Conservation (phyloP, 2,113 vertebrate species). For the Calonectris borealis region DNA sequence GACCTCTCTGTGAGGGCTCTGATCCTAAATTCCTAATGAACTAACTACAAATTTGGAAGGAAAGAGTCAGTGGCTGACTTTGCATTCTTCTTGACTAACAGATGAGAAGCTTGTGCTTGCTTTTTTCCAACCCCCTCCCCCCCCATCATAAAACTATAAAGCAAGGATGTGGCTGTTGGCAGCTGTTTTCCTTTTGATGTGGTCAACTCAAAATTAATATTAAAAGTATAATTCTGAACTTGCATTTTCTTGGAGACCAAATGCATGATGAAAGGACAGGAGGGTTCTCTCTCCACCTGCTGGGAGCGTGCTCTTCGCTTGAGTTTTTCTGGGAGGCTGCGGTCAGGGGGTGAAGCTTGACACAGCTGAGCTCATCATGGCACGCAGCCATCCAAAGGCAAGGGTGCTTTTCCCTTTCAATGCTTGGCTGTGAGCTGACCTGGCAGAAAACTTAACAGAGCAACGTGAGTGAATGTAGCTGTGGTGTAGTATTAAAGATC, state of each 20-base stretch:
- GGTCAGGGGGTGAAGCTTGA: background rate
- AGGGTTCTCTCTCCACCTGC: slow-evolving; percentile 1
- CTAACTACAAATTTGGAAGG: background rate
- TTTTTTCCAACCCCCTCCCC: background rate
- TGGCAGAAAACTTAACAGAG: background rate
- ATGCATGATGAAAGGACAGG: background rate
- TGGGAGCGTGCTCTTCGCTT: background rate
- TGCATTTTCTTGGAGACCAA: background rate
- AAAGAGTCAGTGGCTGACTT: background rate
- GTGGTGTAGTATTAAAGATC: background rate
- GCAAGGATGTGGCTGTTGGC: background rate
- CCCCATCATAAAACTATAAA: background rate
- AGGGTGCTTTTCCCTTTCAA: background rate
- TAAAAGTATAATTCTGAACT: background rate
- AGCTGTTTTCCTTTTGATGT: background rate
- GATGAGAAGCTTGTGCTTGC: background rate
- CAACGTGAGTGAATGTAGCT: background rate
- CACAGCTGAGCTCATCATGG: background rate
- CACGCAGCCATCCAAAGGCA: background rate
- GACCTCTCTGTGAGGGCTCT: background rate
- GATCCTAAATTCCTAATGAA: background rate
- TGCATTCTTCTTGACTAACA: background rate
- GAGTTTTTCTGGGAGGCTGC: background rate
- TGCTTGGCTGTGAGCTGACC: background rate
- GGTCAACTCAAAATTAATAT: background rate